Percentiles rank a stretch among this genome's conserved stretches.
These are phyloP conservation scores for Caerostris darwini DNA, from an alignment of 1,140 invertebrate genomes.

Conservation along the genomic window DNA sequence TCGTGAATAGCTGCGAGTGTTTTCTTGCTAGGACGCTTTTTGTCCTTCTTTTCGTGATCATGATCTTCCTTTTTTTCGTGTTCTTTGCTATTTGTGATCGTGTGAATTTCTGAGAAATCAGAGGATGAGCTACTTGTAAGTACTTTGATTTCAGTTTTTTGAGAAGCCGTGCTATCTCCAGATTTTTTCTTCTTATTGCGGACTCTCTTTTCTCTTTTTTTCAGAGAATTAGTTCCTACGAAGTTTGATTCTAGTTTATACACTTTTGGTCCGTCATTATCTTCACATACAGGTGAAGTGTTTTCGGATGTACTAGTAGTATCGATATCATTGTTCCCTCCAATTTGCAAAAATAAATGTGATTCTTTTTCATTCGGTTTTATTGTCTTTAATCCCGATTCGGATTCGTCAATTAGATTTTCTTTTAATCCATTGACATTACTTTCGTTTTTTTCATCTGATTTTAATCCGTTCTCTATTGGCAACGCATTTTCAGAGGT, in stretches of 20 bases:
- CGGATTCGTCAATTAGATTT: background rate
- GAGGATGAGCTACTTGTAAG: constrained; percentile 32
- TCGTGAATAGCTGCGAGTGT: constrained; percentile 58
- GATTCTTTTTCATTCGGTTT: background rate
- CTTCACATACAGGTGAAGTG: background rate
- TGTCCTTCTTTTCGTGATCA: background rate
- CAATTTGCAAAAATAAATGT: background rate
- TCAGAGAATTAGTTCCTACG: background rate
- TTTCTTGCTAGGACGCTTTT: constrained; percentile 60
- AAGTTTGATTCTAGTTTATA: background rate
- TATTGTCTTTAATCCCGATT: too few species aligned
- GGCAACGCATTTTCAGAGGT: background rate
- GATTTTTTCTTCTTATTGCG: background rate
- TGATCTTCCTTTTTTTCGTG: background rate
- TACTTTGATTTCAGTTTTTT: background rate
- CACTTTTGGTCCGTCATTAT: background rate
- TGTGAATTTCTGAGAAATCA: constrained; percentile 17
- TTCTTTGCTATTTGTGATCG: background rate
- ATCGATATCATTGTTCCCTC: background rate
- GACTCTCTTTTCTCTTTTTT: constrained; percentile 5
- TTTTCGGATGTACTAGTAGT: background rate
- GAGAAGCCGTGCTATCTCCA: background rate
- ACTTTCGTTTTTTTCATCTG: background rate
- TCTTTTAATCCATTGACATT: background rate
- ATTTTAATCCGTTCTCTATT: background rate